phyloP scores from a whole-genome alignment of 2,888 invertebrate genomes.

The Lepetodrilus schrolli region DNA sequence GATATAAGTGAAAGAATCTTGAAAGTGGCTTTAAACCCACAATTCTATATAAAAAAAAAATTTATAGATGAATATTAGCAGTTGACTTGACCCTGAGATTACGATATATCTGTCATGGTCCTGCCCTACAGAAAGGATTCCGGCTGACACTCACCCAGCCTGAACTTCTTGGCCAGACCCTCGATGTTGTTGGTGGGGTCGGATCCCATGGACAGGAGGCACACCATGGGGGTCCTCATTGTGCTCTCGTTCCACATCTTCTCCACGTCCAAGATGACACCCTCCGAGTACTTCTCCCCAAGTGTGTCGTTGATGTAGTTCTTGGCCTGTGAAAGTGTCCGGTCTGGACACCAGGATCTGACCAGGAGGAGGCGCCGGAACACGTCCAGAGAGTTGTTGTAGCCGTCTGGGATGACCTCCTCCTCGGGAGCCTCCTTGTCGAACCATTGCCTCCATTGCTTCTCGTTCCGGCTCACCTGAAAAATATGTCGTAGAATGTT shows the following conservation, averaged over 20 bases:
- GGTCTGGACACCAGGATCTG: conserved; percentile 75
- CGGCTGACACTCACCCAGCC: conserved; percentile 72
- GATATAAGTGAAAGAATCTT: too few species aligned
- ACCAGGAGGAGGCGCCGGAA: conserved; percentile 75
- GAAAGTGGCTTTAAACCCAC: too few species aligned
- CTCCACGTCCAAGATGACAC: conserved; percentile 75
- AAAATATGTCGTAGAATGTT: background rate
- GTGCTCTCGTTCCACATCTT: conserved; percentile 74
- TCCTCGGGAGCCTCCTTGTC: conserved; percentile 76
- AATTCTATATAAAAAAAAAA: too few species aligned
- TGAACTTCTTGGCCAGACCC: conserved; percentile 73
- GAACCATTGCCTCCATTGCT: conserved; percentile 76
- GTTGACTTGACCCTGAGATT: too few species aligned
- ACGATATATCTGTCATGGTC: too few species aligned
- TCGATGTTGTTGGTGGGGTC: conserved; percentile 75
- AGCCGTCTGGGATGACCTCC: conserved; percentile 75
- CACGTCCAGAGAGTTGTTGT: conserved; percentile 73
- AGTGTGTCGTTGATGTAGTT: conserved; percentile 74
- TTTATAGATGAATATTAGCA: too few species aligned
- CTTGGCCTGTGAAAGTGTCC: conserved; percentile 74
- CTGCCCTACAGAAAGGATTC: too few species aligned
- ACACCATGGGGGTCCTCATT: conserved; percentile 72
- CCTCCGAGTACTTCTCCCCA: conserved; percentile 74
- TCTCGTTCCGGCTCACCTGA: conserved; percentile 72
- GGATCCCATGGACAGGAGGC: conserved; percentile 75